Conservation (phyloP, 2,888 invertebrate genomes). For the Balanococcus diminutus region DNA sequence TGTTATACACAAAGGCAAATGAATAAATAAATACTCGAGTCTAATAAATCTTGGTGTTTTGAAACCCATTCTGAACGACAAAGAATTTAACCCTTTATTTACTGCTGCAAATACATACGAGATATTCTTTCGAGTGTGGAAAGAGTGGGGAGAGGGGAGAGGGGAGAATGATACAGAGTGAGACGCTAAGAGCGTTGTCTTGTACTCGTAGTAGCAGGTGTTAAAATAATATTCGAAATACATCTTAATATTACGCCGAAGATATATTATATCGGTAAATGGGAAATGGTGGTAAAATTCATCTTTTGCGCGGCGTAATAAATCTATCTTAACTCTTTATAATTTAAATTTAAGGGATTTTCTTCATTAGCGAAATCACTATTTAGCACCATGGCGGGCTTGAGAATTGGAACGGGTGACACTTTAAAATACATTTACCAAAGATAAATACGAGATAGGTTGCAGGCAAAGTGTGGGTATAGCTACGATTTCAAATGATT, state of each 20-base stretch:
- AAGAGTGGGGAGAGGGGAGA: background rate
- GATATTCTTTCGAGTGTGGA: background rate
- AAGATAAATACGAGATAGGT: background rate
- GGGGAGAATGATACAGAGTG: too few species aligned
- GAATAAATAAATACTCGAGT: constrained; percentile 4
- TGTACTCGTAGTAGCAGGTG: constrained; percentile 54
- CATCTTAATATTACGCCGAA: constrained; percentile 43
- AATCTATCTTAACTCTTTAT: constrained; percentile 52
- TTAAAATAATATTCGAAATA: constrained; percentile 43
- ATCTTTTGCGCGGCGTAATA: constrained; percentile 32
- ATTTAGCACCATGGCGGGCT: background rate
- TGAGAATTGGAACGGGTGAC: background rate
- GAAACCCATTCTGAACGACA: background rate
- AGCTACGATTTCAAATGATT: background rate
- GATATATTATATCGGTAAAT: constrained; percentile 22
- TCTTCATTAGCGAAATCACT: constrained; percentile 49
- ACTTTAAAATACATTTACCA: constrained; percentile 16
- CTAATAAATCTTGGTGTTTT: background rate
- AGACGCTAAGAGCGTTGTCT: too few species aligned
- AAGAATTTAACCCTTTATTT: constrained; percentile 47
- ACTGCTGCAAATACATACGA: background rate
- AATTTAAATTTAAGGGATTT: constrained; percentile 53
- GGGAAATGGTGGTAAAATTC: background rate
- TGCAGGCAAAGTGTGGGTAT: background rate
- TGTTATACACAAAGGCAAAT: background rate